Percentiles rank a stretch among this genome's conserved stretches.
phyloP scores from a whole-genome alignment of 2,888 invertebrate genomes.

The Smittia aterrima region DNA sequence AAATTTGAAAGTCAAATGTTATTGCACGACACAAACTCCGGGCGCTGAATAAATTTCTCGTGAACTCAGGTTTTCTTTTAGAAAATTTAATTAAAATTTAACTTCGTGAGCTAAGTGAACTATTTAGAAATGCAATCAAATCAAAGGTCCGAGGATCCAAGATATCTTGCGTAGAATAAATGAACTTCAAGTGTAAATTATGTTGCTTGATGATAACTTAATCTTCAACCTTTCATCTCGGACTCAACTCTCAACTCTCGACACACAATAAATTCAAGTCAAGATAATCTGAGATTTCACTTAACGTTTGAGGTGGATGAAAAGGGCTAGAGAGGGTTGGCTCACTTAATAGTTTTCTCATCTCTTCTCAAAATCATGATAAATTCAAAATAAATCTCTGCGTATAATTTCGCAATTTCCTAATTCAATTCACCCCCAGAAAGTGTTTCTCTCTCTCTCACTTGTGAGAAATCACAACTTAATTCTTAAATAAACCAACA shows the following conservation, averaged over 20 bases:
- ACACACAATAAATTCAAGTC: too few species aligned
- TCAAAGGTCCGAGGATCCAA: too few species aligned
- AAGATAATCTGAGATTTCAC: too few species aligned
- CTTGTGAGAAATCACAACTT: slow-evolving; percentile 30
- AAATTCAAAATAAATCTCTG: slow-evolving; percentile 37
- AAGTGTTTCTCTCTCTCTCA: slow-evolving; percentile 35
- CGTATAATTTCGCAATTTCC: slow-evolving; percentile 35
- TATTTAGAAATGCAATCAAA: not conserved
- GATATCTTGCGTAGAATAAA: not conserved
- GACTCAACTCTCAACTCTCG: not conserved
- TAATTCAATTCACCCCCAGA: slow-evolving; percentile 41
- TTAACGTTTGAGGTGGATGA: not conserved
- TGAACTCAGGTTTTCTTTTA: not conserved
- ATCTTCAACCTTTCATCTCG: not conserved
- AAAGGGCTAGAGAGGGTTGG: not conserved
- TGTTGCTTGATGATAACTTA: not conserved
- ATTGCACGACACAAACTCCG: slow-evolving; percentile 12
- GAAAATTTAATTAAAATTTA: slow-evolving; percentile 2
- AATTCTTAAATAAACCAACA: slow-evolving; percentile 25
- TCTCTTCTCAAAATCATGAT: slow-evolving; percentile 12
- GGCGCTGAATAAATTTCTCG: slow-evolving; percentile 20
- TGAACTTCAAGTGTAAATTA: not conserved
- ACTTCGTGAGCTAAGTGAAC: not conserved
- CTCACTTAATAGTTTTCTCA: not conserved
- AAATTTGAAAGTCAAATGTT: slow-evolving; percentile 41